These are phyloP conservation scores for Ectropis grisescens DNA, from an alignment of 1,140 invertebrate genomes.

Conservation along the genomic window DNA sequence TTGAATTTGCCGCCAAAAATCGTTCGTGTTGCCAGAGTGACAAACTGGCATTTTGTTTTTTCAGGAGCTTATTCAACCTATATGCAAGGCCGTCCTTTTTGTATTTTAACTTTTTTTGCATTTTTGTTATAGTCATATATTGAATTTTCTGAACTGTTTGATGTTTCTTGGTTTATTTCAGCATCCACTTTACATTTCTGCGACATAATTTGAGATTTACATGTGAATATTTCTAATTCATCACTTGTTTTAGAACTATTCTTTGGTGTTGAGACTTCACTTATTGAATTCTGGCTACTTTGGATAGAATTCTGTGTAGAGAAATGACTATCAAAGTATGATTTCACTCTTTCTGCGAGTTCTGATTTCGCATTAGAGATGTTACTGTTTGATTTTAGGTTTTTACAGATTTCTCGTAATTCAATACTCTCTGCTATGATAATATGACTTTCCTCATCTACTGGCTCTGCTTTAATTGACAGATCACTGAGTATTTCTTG, in stretches of 20 bases:
- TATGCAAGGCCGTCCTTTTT: slow-evolving; percentile 49
- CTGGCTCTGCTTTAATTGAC: no score
- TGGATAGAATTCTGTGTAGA: slow-evolving; percentile 32
- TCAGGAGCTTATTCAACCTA: slow-evolving; percentile 30
- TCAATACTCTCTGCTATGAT: no score
- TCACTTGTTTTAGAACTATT: slow-evolving; percentile 26
- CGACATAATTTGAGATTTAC: slow-evolving; percentile 13
- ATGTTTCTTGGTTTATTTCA: slow-evolving; percentile 10
- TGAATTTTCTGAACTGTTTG: slow-evolving; percentile 7
- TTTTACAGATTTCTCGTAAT: no score
- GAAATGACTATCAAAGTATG: slow-evolving; percentile 40
- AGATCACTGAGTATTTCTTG: no score
- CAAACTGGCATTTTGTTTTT: slow-evolving; percentile 42
- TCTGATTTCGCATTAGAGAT: slow-evolving; percentile 6
- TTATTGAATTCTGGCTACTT: slow-evolving; percentile 24
- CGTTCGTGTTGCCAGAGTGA: slow-evolving; percentile 52
- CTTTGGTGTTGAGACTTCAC: slow-evolving; percentile 26
- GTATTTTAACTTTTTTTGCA: slow-evolving; percentile 34
- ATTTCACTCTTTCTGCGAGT: slow-evolving; percentile 33
- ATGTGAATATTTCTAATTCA: slow-evolving; percentile 31
- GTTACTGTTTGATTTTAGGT: no score
- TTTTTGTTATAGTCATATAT: slow-evolving; percentile 15
- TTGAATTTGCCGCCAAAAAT: slow-evolving; percentile 46
- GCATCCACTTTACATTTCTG: no score
- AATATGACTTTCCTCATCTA: no score